phyloP scores from a whole-genome alignment of 2,113 vertebrate species.

The Ptyas mucosa region DNA sequence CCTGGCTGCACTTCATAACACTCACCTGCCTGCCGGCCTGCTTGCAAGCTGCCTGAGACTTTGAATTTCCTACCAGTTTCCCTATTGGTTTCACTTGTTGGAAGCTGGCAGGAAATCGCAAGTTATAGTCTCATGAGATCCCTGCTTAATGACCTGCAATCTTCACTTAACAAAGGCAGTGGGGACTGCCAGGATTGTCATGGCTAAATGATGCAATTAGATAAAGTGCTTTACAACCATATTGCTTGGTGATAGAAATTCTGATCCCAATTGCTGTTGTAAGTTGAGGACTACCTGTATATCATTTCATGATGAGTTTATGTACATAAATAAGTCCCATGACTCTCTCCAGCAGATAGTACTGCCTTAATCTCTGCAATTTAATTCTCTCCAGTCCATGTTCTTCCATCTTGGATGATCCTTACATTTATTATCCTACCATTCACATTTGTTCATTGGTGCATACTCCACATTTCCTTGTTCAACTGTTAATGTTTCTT shows the following conservation, averaged over 20 bases:
- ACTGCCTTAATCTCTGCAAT: not conserved
- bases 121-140: not conserved
- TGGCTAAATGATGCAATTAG: not conserved
- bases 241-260: not conserved
- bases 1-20: not conserved
- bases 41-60: not conserved
- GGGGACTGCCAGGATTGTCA: not conserved
- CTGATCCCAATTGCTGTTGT: not conserved
- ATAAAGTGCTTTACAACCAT: not conserved
- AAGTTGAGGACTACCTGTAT: not conserved
- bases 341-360: not conserved
- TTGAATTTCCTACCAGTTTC: not conserved
- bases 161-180: not conserved
- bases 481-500: not conserved
- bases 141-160: not conserved
- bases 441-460: not conserved
- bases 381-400: not conserved
- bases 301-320: not conserved
- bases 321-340: not conserved
- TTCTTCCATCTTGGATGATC: accelerated
- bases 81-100: not conserved
- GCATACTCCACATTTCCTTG: not conserved
- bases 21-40: not conserved
- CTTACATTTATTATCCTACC: not conserved
- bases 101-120: not conserved